These are phyloP conservation scores for Choreutis nemorana DNA, from an alignment of 2,888 invertebrate species.

Conservation along the genomic window DNA sequence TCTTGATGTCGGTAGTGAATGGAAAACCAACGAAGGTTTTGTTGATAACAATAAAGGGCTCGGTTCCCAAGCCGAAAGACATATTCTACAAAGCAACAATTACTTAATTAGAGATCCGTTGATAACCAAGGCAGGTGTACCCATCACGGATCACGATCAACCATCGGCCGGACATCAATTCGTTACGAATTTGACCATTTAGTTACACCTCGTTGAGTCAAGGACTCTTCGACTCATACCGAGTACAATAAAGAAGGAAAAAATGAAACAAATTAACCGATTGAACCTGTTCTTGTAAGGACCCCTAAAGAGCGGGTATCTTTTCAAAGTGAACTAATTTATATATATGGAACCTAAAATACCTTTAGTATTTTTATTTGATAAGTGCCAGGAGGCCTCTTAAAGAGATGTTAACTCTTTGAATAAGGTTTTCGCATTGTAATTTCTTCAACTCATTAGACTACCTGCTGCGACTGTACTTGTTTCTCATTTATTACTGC, in stretches of 20 bases:
- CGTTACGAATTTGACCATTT: conserved; percentile 60
- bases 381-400: conserved; percentile 11
- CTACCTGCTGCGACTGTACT: no score
- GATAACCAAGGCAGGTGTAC: conserved; percentile 51
- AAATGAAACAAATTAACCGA: conserved; percentile 56
- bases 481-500: no score
- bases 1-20: no score
- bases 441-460: no score
- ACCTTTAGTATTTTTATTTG: conserved; percentile 34
- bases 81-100: conserved; percentile 41
- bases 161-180: conserved; percentile 52
- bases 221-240: conserved; percentile 57
- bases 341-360: conserved; percentile 30
- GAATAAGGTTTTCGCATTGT: no score
- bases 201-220: conserved; percentile 64
- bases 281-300: conserved; percentile 50
- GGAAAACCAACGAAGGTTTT: no score
- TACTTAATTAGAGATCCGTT: conserved; percentile 49
- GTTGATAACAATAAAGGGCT: no score
- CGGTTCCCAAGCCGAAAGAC: no score
- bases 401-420: conserved; percentile 33
- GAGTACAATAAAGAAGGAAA: conserved; percentile 41
- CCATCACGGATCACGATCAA: conserved; percentile 38
- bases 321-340: conserved; percentile 61
- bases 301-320: conserved; percentile 58